Evolutionary conservation across 2,113 vertebrate genomes (phyloP).

Genomic region (Clarias gariepinus): DNA sequence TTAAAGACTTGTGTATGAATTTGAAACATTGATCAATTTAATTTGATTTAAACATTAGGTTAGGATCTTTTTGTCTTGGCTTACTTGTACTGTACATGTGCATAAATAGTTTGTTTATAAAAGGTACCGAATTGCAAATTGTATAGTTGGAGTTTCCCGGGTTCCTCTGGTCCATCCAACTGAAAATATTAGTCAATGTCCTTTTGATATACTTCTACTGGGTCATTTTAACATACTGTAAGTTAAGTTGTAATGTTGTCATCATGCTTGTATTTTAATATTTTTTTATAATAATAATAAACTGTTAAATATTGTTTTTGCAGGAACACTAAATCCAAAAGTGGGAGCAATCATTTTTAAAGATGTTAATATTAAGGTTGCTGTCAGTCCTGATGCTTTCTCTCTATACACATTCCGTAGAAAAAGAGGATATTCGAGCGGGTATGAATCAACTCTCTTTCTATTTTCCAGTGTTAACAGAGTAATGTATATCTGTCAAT

Average conservation of each 20-base stretch:
- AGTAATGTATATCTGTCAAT: not conserved
- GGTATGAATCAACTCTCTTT: conserved; percentile 56
- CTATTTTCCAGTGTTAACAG: not conserved
- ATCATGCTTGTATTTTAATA: not conserved
- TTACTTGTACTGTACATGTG: not conserved
- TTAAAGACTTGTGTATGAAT: not conserved
- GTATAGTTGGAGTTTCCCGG: not conserved
- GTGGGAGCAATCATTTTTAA: not conserved
- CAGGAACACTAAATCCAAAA: conserved; percentile 17
- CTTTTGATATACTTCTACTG: not conserved
- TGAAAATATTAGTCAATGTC: not conserved
- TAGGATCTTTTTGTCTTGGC: not conserved
- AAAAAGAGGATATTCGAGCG: conserved; percentile 67
- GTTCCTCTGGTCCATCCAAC: not conserved
- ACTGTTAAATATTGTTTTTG: not conserved
- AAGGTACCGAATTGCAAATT: not conserved
- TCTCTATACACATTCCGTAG: conserved; percentile 48
- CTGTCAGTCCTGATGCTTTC: conserved; percentile 55
- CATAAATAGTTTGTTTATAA: not conserved
- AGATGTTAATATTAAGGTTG: conserved; percentile 62
- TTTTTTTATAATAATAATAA: not conserved
- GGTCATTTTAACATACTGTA: not conserved
- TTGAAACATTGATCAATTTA: not conserved
- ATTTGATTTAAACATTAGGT: not conserved
- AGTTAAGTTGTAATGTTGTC: not conserved